Percentiles rank a stretch among this genome's conserved stretches.
These are phyloP conservation scores for Slavum lentiscoides DNA, from an alignment of 2,888 invertebrate species.

Conservation along the genomic window DNA sequence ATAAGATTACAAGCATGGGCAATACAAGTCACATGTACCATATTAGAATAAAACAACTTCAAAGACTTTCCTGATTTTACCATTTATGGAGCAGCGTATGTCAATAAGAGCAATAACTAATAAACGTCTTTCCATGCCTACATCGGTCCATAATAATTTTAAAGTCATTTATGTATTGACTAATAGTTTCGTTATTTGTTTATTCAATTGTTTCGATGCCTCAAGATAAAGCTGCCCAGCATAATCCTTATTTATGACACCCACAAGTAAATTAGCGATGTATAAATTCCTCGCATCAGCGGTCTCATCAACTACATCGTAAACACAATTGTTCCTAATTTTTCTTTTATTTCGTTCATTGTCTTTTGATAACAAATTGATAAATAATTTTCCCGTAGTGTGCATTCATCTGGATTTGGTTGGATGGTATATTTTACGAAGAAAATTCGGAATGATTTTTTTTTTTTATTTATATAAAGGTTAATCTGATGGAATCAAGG, in stretches of 20 bases:
- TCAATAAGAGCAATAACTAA: conserved; percentile 11
- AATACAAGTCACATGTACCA: conserved; percentile 10
- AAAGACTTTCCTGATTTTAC: not conserved
- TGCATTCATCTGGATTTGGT: not conserved
- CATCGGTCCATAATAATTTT: not conserved
- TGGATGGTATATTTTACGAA: not conserved
- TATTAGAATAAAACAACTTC: conserved; percentile 12
- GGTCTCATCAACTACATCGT: not conserved
- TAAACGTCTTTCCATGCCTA: too few species aligned
- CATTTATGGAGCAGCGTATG: not conserved
- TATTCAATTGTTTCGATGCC: not conserved
- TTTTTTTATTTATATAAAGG: too few species aligned
- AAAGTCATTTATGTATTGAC: too few species aligned
- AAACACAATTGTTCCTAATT: not conserved
- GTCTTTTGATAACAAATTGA: not conserved
- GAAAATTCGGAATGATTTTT: not conserved
- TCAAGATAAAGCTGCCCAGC: not conserved
- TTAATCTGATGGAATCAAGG: too few species aligned
- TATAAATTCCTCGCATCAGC: not conserved
- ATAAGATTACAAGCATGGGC: conserved; percentile 57
- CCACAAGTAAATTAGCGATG: not conserved
- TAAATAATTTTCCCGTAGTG: not conserved
- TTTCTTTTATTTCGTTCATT: not conserved
- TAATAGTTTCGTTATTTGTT: not conserved
- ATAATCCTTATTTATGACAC: too few species aligned